These are phyloP conservation scores for Caracal caracal DNA, from an alignment of 2,113 vertebrate genomes.

Conservation along the genomic window DNA sequence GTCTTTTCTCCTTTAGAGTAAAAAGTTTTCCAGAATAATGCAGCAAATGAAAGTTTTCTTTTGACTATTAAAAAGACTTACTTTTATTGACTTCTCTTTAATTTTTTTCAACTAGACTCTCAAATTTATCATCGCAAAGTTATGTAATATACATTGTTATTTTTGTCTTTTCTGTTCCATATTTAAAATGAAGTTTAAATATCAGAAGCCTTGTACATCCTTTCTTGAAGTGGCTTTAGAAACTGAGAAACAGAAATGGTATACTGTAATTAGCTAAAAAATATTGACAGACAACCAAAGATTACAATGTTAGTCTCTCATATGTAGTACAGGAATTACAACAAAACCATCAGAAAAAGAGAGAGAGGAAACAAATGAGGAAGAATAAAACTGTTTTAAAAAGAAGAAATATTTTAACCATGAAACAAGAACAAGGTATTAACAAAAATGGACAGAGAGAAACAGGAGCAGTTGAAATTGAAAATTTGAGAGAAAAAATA, in stretches of 20 bases:
- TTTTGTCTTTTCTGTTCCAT: neutral
- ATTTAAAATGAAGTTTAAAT: neutral
- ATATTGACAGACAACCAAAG: neutral
- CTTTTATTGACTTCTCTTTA: neutral
- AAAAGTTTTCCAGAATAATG: neutral
- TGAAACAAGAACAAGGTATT: neutral
- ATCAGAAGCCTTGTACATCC: neutral
- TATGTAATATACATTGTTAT: neutral
- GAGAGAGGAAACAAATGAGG: neutral
- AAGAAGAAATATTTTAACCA: neutral
- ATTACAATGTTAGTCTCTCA: neutral
- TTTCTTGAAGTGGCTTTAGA: neutral
- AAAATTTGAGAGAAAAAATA: neutral
- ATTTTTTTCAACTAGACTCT: constrained; percentile 18
- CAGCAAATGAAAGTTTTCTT: neutral
- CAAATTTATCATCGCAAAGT: neutral
- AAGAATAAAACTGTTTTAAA: neutral
- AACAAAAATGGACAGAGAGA: neutral
- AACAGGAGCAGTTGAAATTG: neutral
- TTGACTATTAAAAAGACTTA: neutral
- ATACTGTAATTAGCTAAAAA: neutral
- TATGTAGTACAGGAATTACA: neutral
- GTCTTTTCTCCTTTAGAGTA: neutral
- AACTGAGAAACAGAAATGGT: neutral
- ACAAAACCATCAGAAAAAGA: neutral